These are phyloP conservation scores for Rotaria sp. DNA, from an alignment of 2,888 invertebrate species.

Conservation along the genomic window DNA sequence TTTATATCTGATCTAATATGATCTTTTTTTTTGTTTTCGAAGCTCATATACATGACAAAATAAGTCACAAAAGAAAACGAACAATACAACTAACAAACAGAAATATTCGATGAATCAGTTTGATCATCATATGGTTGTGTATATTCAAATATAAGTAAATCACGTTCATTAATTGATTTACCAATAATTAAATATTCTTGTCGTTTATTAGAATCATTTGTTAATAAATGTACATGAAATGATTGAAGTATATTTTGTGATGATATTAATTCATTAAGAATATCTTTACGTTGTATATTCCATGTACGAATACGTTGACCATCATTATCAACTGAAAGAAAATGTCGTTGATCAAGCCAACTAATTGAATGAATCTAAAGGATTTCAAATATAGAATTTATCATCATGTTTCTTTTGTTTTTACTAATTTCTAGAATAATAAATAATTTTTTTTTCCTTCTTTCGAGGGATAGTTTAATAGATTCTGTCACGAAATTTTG, in stretches of 20 bases:
- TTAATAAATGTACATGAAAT: neutral
- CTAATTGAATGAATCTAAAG: neutral
- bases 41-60: neutral
- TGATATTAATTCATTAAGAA: neutral
- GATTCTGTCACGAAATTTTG: no score
- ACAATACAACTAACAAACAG: neutral
- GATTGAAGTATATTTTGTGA: neutral
- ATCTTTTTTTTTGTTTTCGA: neutral
- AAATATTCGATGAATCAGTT: neutral
- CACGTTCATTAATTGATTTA: neutral
- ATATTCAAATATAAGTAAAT: conserved; percentile 10
- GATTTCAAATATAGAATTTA: neutral
- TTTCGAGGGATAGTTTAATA: no score
- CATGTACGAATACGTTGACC: conserved; percentile 21
- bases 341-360: conserved; percentile 20
- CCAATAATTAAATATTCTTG: conserved; percentile 22
- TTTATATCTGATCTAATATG: neutral
- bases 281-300: neutral
- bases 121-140: neutral
- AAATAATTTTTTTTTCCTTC: no score
- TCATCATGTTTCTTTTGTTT: no score
- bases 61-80: neutral
- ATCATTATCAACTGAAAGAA: neutral
- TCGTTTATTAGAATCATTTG: neutral
- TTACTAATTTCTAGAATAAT: no score